Evolutionary conservation across 1,140 invertebrate genomes (phyloP).

Genomic region (Zeugodacus cucurbitae): DNA sequence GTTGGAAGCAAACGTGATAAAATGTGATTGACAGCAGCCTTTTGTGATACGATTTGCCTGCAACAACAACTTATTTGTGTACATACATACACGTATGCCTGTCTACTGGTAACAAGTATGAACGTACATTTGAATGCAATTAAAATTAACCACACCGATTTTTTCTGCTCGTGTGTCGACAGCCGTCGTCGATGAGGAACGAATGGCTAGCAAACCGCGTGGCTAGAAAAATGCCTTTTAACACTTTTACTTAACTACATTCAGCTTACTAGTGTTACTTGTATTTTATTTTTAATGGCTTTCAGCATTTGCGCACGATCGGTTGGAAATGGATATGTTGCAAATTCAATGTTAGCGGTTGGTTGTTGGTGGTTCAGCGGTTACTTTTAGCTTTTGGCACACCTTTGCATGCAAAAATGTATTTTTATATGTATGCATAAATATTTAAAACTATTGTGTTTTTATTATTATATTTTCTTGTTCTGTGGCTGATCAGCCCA

Average conservation of each 20-base stretch:
- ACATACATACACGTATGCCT: too few species aligned
- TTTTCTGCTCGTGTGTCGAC: not conserved
- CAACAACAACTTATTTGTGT: not conserved
- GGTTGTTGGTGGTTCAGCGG: not conserved
- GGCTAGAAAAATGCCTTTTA: constrained; percentile 21
- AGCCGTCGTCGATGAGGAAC: not conserved
- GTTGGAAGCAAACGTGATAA: constrained; percentile 33
- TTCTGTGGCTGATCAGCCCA: not conserved
- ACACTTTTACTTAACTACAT: not conserved
- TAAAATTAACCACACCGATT: not conserved
- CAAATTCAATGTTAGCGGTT: not conserved
- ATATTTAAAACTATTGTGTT: too few species aligned
- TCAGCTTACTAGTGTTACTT: not conserved
- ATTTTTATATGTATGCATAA: not conserved
- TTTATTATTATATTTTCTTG: not conserved
- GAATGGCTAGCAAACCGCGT: not conserved
- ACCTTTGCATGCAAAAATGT: not conserved
- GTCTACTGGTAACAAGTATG: not conserved
- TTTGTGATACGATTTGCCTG: not conserved
- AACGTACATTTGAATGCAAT: constrained; percentile 1
- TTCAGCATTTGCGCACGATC: not conserved
- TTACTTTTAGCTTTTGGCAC: not conserved
- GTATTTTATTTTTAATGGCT: not conserved
- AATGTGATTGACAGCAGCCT: constrained; percentile 35
- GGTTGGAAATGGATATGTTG: not conserved